Conservation (phyloP, 2,888 invertebrate genomes). For the Parnassius glacialis region DNA sequence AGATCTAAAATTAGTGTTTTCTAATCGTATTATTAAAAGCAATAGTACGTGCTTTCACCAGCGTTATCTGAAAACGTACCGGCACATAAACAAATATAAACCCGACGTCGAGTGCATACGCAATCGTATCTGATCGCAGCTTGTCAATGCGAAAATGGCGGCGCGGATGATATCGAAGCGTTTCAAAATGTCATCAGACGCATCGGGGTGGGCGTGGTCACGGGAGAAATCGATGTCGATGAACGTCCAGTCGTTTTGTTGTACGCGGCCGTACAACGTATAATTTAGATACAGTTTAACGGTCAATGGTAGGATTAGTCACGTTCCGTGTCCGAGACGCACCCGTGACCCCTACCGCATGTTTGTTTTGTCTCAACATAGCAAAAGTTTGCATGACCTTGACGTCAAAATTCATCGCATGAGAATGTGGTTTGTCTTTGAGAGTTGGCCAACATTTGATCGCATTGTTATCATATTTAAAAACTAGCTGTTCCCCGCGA, state of each 20-base stretch:
- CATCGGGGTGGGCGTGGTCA: constrained; percentile 34
- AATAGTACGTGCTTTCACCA: constrained; percentile 37
- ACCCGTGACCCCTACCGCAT: constrained; percentile 20
- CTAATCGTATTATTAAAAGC: background rate
- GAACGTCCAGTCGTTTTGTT: constrained; percentile 31
- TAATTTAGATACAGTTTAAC: constrained; percentile 41
- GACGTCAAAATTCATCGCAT: background rate
- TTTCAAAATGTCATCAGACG: constrained; percentile 43
- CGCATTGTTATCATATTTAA: background rate
- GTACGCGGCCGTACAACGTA: constrained; percentile 28
- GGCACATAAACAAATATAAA: constrained; percentile 31
- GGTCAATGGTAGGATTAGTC: constrained; percentile 38
- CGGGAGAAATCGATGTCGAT: constrained; percentile 36
- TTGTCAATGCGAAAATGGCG: constrained; percentile 38
- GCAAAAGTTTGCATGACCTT: background rate
- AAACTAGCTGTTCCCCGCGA: too few species aligned
- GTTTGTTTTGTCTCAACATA: background rate
- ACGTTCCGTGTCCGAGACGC: constrained; percentile 30
- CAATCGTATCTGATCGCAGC: constrained; percentile 37
- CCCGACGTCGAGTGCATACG: constrained; percentile 29
- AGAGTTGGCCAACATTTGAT: background rate
- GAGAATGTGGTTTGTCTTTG: background rate
- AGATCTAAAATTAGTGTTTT: too few species aligned
- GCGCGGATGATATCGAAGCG: constrained; percentile 30
- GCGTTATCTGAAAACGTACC: background rate